Evolutionary conservation across 2,888 invertebrate genomes (phyloP), one percentile per base, ranked within the genome.

Genomic region (Trisateles emortualis): DNA sequence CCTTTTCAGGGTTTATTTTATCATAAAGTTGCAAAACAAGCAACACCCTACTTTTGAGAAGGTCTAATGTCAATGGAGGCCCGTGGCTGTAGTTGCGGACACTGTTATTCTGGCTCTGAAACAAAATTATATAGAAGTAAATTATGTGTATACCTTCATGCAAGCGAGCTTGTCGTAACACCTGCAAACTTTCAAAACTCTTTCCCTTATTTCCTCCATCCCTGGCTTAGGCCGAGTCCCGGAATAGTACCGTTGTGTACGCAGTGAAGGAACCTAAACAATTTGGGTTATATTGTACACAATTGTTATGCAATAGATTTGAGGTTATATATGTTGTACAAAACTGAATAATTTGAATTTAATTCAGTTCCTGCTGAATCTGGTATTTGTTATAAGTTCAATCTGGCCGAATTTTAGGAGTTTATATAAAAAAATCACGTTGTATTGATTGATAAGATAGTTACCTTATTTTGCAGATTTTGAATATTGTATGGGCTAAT

Each of bases 11-110:
- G 83, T 97, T 95, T 93, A 99, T 94, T 96, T 99, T 99, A 94
- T 99, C 99, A 94, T 98, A 99, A 74, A 99, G 96, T 94, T 97
- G 97, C 81, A 99, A 96, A 68, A 99, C 98, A 91, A 99, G 96
- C 79, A 99, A 93, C 70, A 99, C 98, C 86, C 99, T 95, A 86
- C 97, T 96, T 84, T 94, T 92, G 88, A 99, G 96, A 79, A 97
- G 94, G 81, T 97, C 96, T 87, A 98, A 93, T 65, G 97, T 94
- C 79, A 98, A 94, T 67, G 97, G 97, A 68, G 95, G 94, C 81
- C 95, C 96, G 69, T 89, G 91, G 88, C 96, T 95, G 95, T 96
- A 97, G 89, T 94, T 94, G 90, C 96, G 95, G 81, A 92, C 92
- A 86, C 93, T 94, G 93, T 94, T 93, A 92, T 93, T 93, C 93